Conservation (phyloP, 2,797 vertebrate species). For the Malurus leucopterus region DNA sequence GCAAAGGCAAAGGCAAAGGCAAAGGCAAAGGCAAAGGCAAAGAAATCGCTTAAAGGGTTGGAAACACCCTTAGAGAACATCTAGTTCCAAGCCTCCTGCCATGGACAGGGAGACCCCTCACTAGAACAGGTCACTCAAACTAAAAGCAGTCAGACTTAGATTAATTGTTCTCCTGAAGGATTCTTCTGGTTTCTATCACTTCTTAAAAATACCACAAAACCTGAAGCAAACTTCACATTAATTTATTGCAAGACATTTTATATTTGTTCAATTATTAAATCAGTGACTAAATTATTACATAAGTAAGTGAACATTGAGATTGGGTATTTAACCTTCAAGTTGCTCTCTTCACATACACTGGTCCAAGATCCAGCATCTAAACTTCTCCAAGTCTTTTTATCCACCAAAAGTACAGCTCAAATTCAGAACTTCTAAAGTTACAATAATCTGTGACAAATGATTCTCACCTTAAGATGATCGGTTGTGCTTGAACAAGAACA, state of each 20-base stretch:
- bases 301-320: neutral
- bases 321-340: neutral
- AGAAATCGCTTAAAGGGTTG: neutral
- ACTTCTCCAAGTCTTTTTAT: neutral
- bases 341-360: neutral
- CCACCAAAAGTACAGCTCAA: neutral
- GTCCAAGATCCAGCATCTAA: neutral
- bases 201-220: neutral
- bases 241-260: neutral
- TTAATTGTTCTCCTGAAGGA: neutral
- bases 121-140: neutral
- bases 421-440: neutral
- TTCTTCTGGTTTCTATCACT: neutral
- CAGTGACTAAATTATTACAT: neutral
- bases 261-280: neutral
- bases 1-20: too few relatives aligned
- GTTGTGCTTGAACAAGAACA: neutral
- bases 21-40: too few relatives aligned
- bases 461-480: neutral
- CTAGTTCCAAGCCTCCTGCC: neutral
- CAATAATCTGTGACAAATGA: neutral
- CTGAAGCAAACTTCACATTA: neutral
- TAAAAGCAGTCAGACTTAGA: neutral
- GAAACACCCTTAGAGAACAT: neutral
- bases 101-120: neutral